Evolutionary conservation across 2,113 vertebrate species (phyloP).

Genomic region (Martes martes): DNA sequence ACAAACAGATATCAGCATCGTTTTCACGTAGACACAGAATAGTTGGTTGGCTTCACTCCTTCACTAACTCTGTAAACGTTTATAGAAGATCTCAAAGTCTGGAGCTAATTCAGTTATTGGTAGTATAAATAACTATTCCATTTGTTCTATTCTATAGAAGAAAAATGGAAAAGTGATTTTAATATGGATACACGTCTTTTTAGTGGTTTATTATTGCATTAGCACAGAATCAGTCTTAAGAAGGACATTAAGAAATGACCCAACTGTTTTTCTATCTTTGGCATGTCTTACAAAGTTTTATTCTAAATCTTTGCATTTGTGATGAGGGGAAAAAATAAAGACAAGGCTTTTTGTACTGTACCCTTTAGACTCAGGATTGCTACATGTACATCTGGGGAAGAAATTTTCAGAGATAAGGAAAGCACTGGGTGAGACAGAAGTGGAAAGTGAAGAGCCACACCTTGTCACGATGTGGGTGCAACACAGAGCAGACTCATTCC

Average conservation of each 20-base stretch:
- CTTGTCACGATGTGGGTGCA: accelerated
- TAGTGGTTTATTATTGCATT: background rate
- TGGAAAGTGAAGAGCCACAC: background rate
- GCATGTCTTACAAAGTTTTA: background rate
- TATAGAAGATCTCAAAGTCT: background rate
- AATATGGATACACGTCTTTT: background rate
- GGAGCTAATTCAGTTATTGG: background rate
- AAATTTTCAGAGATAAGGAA: background rate
- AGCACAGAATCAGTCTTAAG: background rate
- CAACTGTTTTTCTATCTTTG: background rate
- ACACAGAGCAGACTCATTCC: accelerated
- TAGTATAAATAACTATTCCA: constrained; percentile 34
- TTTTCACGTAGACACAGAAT: constrained; percentile 26
- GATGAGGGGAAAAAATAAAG: background rate
- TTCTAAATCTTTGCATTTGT: background rate
- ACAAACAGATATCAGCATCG: background rate
- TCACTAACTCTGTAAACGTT: constrained; percentile 48
- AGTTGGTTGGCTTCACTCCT: constrained; percentile 6
- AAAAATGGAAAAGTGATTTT: constrained; percentile 20
- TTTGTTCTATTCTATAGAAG: constrained; percentile 15
- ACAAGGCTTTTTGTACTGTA: background rate
- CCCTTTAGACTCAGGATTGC: background rate
- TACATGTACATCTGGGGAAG: background rate
- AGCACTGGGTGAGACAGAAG: background rate
- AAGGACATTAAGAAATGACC: background rate